Evolutionary conservation across 2,797 vertebrate genomes (phyloP).

Genomic region (Siniperca obscura): DNA sequence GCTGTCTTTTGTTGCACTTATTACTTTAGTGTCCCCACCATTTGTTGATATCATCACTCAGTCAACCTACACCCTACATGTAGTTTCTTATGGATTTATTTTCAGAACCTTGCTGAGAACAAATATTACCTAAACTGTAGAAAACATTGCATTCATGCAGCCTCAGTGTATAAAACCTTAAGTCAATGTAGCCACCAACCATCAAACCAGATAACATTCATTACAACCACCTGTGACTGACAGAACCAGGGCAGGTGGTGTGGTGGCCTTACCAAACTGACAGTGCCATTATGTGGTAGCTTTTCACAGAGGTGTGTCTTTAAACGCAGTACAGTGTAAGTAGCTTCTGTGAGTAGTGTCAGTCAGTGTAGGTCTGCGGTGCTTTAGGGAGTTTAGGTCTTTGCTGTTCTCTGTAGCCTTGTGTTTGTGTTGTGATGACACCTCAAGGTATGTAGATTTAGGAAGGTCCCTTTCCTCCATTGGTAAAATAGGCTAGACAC

Average conservation of each 20-base stretch:
- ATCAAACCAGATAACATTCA: conserved; percentile 25
- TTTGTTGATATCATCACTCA: conserved; percentile 1
- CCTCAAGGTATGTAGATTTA: conserved; percentile 67
- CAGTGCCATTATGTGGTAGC: conserved; percentile 64
- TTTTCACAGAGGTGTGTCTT: conserved; percentile 50
- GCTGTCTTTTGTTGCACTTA: conserved; percentile 31
- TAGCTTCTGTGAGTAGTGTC: conserved; percentile 74
- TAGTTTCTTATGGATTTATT: conserved; percentile 18
- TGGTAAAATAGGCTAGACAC: conserved; percentile 52
- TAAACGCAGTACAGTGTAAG: conserved; percentile 66
- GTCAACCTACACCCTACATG: conserved; percentile 16
- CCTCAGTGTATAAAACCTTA: conserved; percentile 40
- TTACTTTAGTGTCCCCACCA: conserved; percentile 23
- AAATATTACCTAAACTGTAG: conserved; percentile 51
- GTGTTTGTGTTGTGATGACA: conserved; percentile 69
- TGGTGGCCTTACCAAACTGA: conserved; percentile 71
- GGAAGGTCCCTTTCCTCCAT: conserved; percentile 47
- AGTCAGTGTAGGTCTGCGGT: conserved; percentile 60
- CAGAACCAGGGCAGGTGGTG: conserved; percentile 46
- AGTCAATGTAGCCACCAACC: conserved; percentile 54
- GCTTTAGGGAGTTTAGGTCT: conserved; percentile 68
- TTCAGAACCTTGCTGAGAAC: conserved; percentile 34
- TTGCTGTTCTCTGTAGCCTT: conserved; percentile 74
- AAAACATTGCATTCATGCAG: conserved; percentile 51
- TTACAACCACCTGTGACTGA: conserved; percentile 51